Evolutionary conservation across 2,113 vertebrate genomes (phyloP).

Genomic region (Sclerurus mexicanus): DNA sequence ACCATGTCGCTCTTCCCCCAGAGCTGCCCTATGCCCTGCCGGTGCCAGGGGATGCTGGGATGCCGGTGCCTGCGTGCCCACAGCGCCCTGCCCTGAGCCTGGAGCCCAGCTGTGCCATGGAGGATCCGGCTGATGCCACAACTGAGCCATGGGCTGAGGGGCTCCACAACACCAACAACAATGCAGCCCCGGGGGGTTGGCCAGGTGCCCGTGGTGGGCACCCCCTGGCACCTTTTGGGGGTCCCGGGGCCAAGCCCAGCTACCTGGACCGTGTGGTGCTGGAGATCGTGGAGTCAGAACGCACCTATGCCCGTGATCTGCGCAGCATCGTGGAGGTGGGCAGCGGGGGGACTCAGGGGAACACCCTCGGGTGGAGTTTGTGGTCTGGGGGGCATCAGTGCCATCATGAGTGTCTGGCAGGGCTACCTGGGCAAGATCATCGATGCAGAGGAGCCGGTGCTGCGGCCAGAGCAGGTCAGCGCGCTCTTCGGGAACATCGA

Average conservation of each 20-base stretch:
- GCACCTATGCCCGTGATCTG: conserved; percentile 91
- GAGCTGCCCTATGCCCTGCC: accelerated
- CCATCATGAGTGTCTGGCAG: conserved; percentile 47
- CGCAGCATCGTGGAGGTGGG: conserved; percentile 93
- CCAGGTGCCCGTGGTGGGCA: neutral
- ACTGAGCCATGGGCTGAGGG: neutral
- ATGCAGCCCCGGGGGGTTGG: conserved; percentile 30
- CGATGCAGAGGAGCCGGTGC: conserved; percentile 81
- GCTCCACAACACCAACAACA: conserved; percentile 74
- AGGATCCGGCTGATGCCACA: neutral
- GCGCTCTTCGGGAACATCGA: conserved; percentile 96
- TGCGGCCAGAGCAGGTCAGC: conserved; percentile 91
- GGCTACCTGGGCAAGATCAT: conserved; percentile 96
- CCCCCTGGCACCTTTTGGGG: conserved; percentile 70
- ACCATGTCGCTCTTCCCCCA: accelerated
- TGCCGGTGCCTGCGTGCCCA: conserved; percentile 60
- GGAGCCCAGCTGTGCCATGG: conserved; percentile 74
- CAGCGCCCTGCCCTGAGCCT: conserved; percentile 75
- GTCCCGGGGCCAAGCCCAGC: conserved; percentile 77
- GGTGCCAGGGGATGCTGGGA: conserved; percentile 73
- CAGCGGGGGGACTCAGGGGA: accelerated
- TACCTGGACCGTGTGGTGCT: conserved; percentile 92
- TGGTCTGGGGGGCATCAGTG: too few relatives aligned
- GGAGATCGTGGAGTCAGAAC: conserved; percentile 94
- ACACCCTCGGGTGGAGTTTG: accelerated